Conservation (phyloP, 1,140 invertebrate genomes). For the Drosophila sturtevanti region DNA sequence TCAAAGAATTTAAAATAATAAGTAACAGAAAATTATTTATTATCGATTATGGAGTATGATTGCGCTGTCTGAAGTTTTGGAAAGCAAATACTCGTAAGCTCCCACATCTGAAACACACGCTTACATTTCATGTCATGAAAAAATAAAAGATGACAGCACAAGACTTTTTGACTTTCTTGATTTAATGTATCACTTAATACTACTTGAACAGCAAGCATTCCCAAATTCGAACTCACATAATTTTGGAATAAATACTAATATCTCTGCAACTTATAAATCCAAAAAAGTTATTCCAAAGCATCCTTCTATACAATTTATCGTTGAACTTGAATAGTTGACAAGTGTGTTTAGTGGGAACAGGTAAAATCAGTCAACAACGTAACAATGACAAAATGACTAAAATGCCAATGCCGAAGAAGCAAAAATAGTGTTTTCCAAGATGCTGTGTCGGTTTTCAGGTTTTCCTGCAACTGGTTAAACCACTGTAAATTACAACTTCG, state of each 20-base stretch:
- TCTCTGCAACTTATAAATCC: not conserved
- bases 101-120: too few relatives aligned
- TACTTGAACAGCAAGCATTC: too few relatives aligned
- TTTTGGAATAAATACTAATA: not conserved
- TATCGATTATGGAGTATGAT: slow-evolving; percentile 17
- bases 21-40: slow-evolving; percentile 32
- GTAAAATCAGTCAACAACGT: slow-evolving; percentile 25
- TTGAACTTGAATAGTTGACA: slow-evolving; percentile 58
- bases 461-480: slow-evolving; percentile 4
- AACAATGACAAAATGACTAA: slow-evolving; percentile 6
- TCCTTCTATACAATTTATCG: slow-evolving; percentile 14
- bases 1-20: slow-evolving; percentile 24
- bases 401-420: slow-evolving; percentile 26
- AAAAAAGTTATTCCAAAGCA: not conserved
- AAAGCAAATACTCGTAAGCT: too few relatives aligned
- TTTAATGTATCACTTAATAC: too few relatives aligned
- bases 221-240: too few relatives aligned
- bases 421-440: slow-evolving; percentile 21
- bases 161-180: too few relatives aligned
- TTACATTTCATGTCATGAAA: too few relatives aligned
- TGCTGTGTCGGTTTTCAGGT: not conserved
- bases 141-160: too few relatives aligned
- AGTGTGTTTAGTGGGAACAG: slow-evolving; percentile 20
- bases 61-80: slow-evolving; percentile 22
- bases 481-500: slow-evolving; percentile 4